A percentile compares a stretch with the other conserved stretches of the same genome.
Evolutionary conservation across 1,140 invertebrate species (phyloP).

Genomic region (Apis laboriosa): DNA sequence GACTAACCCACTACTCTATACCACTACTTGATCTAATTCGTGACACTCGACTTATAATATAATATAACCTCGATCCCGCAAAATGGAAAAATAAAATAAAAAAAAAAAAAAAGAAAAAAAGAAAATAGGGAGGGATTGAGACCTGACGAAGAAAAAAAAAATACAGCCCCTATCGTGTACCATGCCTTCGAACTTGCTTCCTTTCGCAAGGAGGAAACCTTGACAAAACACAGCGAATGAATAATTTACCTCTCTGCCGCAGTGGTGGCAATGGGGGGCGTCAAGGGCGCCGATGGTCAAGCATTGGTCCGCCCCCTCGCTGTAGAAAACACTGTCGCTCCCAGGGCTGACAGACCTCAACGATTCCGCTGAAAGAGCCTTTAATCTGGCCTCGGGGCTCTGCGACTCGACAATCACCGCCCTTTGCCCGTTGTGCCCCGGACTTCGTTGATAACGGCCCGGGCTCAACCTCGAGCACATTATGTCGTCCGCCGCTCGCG

Average conservation of each 20-base stretch:
- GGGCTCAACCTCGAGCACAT: slow-evolving; percentile 74
- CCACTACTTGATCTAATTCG: background rate
- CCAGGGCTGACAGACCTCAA: slow-evolving; percentile 91
- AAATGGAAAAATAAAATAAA: too few species aligned
- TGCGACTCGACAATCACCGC: slow-evolving; percentile 76
- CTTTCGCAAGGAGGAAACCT: background rate
- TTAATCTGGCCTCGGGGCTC: slow-evolving; percentile 82
- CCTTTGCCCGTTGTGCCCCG: slow-evolving; percentile 74
- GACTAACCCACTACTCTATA: slow-evolving; percentile 15
- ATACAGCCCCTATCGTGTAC: too few species aligned
- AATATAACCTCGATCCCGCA: too few species aligned
- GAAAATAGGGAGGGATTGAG: background rate
- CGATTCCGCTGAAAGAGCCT: slow-evolving; percentile 92
- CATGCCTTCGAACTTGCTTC: slow-evolving; percentile 18
- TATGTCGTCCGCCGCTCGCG: slow-evolving; percentile 82
- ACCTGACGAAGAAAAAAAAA: too few species aligned
- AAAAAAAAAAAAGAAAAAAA: too few species aligned
- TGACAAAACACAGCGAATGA: background rate
- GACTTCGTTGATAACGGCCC: slow-evolving; percentile 74
- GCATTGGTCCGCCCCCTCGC: slow-evolving; percentile 85
- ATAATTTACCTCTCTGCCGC: slow-evolving; percentile 86
- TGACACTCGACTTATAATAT: too few species aligned
- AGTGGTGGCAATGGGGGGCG: slow-evolving; percentile 86
- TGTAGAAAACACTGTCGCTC: slow-evolving; percentile 94
- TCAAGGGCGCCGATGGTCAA: slow-evolving; percentile 67